Conservation (phyloP, 23 tunicate species). For the Oikopleura vanhoeffeni region DNA sequence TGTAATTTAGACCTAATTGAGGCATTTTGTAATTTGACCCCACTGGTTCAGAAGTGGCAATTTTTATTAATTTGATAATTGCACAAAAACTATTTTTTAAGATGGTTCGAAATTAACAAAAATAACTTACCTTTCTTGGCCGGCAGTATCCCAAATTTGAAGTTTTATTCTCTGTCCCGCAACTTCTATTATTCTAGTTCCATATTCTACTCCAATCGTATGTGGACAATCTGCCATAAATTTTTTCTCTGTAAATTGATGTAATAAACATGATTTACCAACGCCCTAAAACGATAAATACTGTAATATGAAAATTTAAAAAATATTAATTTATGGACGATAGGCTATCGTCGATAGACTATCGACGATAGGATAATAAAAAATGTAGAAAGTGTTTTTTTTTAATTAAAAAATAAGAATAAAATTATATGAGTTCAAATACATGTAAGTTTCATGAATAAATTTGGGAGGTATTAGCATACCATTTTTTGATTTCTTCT, state of each 20-base stretch:
- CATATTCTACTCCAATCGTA: conserved; percentile 95
- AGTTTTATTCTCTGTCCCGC: conserved; percentile 89
- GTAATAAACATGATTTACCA: conserved; percentile 83
- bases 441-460: too few relatives aligned
- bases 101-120: not conserved
- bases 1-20: not conserved
- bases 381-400: too few relatives aligned
- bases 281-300: conserved; percentile 62
- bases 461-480: too few relatives aligned
- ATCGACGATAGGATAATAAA: too few relatives aligned
- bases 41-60: too few relatives aligned
- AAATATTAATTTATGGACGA: not conserved
- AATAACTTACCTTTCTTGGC: conserved; percentile 80
- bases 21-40: too few relatives aligned
- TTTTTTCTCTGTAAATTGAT: conserved; percentile 93
- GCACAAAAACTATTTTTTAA: too few relatives aligned
- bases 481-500: too few relatives aligned
- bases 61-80: too few relatives aligned
- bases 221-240: conserved; percentile 99
- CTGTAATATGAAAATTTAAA: conserved; percentile 21
- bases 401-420: too few relatives aligned
- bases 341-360: too few relatives aligned
- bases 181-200: conserved; percentile 91
- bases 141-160: conserved; percentile 98
- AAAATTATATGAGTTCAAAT: too few relatives aligned